Conservation (phyloP, 2,113 vertebrate species). For the Pollimyrus isidori region DNA sequence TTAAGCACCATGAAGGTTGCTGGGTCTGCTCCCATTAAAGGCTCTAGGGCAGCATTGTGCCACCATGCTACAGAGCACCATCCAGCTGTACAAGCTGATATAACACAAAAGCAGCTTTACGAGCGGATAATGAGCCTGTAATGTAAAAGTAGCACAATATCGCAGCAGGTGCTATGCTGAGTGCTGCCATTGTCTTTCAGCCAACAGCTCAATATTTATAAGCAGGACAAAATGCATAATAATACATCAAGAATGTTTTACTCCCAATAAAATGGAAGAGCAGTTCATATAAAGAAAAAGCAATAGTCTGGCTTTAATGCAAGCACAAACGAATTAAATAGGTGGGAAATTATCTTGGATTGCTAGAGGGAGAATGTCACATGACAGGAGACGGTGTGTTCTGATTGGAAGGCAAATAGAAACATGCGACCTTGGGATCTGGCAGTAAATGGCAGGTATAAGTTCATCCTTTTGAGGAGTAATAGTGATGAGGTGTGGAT, state of each 20-base stretch:
- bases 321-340: background rate
- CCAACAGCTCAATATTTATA: background rate
- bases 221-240: background rate
- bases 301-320: background rate
- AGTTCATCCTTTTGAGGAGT: background rate
- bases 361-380: background rate
- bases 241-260: background rate
- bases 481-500: background rate
- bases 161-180: background rate
- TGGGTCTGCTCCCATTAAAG: background rate
- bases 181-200: background rate
- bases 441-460: background rate
- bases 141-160: background rate
- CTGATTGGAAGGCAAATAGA: background rate
- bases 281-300: background rate
- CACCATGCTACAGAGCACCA: background rate
- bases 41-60: background rate
- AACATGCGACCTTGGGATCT: background rate
- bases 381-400: background rate
- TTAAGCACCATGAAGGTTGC: background rate
- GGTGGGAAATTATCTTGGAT: background rate
- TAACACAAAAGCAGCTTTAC: background rate
- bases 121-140: background rate
- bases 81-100: background rate
- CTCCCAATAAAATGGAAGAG: background rate